Evolutionary conservation across 2,888 invertebrate genomes (phyloP), one percentile per base, ranked within the genome.

Genomic region (Drosophila nigricruria): DNA sequence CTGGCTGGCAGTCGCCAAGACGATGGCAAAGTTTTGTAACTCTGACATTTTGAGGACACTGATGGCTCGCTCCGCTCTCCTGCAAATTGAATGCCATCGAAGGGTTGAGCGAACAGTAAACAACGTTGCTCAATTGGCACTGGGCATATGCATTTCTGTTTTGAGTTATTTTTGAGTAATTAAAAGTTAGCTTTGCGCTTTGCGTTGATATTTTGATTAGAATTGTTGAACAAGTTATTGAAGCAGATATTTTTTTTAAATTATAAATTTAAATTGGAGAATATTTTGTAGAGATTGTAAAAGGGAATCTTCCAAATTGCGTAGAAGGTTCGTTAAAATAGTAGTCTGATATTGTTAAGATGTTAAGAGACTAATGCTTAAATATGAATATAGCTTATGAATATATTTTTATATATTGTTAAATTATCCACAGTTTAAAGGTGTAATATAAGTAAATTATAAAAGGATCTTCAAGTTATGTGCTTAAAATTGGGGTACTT

Each of bases 31-130:
- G 71, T 85, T 83, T 74, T 68, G 62, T 60, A 61, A 56, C 68
- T 66, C 69, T 77, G 82, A 84, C 84, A 84, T 70, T 79, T 82
- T 70, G 62, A 54, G 76, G 71, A 53, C 77, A 77, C 68, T 65
- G 74, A 65, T 70, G 74, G 53, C 8, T 45, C 32, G 14, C 16
- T 34, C 30, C 23, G 8, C 14, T 25, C 14, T 47, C 36, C 25
- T 14, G 30, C 27, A 61, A 76, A 76, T 76, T 50, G 64, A 64
- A 72, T 57, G 43, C 49, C 27, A 60, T 64, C 47, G 60, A 64
- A 40, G 60, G 49, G 27, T 40, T 49, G 16, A n/a, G 49, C n/a
- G 16, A n/a, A 45, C n/a, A 42, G 58, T 34, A 59, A 74, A 43
- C 58, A 66, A 23, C 3, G 38, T 40, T 32, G 1, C 49, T 27